Evolutionary conservation across 2,888 invertebrate genomes (phyloP).

Genomic region (Allophyes oxyacanthae): DNA sequence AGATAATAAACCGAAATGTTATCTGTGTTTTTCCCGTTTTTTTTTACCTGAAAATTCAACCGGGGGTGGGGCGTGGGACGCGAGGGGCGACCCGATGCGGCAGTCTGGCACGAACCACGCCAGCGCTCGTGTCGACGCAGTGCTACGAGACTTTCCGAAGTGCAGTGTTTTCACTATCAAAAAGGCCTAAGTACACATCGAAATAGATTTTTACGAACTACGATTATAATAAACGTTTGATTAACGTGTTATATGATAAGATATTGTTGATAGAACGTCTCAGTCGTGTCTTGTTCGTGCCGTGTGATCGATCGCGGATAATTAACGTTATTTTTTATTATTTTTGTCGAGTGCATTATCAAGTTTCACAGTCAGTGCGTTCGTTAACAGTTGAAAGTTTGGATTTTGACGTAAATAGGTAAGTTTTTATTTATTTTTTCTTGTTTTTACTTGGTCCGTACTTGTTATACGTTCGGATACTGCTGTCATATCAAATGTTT

Average conservation of each 20-base stretch:
- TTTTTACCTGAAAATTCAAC: constrained; percentile 80
- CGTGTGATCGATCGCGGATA: constrained; percentile 75
- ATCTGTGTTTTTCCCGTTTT: constrained; percentile 61
- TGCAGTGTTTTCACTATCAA: constrained; percentile 51
- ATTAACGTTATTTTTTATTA: constrained; percentile 54
- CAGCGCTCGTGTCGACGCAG: constrained; percentile 64
- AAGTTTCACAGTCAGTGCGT: constrained; percentile 70
- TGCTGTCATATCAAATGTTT: constrained; percentile 11
- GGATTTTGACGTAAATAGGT: constrained; percentile 81
- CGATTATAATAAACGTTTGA: constrained; percentile 55
- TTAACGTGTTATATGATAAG: constrained; percentile 69
- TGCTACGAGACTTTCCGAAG: constrained; percentile 51
- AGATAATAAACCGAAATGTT: constrained; percentile 58
- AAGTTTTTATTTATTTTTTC: constrained; percentile 59
- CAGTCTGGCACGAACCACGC: constrained; percentile 77
- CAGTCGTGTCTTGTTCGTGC: constrained; percentile 77
- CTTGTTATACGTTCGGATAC: constrained; percentile 3
- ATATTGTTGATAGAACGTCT: constrained; percentile 58
- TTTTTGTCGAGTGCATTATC: constrained; percentile 67
- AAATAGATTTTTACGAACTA: constrained; percentile 52
- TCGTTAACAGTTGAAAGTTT: constrained; percentile 69
- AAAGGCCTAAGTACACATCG: constrained; percentile 69
- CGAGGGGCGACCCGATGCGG: constrained; percentile 77
- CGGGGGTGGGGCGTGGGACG: constrained; percentile 72
- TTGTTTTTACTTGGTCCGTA: neutral